phyloP scores from a whole-genome alignment of 2,888 invertebrate genomes.

The Sarcophaga subvicina region DNA sequence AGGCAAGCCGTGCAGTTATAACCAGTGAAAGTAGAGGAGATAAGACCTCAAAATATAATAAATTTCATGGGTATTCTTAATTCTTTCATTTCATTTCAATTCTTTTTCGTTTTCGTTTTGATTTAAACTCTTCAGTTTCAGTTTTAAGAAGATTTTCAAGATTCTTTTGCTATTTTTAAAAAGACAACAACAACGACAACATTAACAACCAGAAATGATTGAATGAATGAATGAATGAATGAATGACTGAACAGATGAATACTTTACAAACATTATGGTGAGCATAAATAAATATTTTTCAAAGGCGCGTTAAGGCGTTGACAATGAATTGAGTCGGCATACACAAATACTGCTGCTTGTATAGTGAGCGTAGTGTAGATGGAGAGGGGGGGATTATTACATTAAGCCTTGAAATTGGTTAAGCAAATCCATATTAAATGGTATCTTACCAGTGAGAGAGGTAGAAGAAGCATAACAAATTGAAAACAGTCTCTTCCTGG shows the following conservation, averaged over 20 bases:
- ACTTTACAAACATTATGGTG: background rate
- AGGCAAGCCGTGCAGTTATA: no score
- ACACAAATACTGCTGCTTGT: conserved; percentile 6
- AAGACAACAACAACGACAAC: conserved; percentile 19
- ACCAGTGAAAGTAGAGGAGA: background rate
- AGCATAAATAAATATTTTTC: conserved; percentile 2
- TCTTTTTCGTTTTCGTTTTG: conserved; percentile 44
- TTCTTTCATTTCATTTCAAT: conserved; percentile 18
- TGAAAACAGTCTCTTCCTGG: background rate
- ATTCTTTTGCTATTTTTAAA: conserved; percentile 27
- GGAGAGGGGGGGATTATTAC: conserved; percentile 13
- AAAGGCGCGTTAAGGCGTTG: conserved; percentile 63
- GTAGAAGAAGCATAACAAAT: background rate
- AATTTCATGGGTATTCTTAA: conserved; percentile 64
- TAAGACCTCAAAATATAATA: conserved; percentile 55
- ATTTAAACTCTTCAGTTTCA: conserved; percentile 27
- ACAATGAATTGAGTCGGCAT: conserved; percentile 58
- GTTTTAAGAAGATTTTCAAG: conserved; percentile 10
- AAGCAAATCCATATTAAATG: conserved; percentile 45
- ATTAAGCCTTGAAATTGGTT: conserved; percentile 58
- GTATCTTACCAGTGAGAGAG: background rate
- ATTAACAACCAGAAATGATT: conserved; percentile 4
- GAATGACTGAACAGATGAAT: background rate
- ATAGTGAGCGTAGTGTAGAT: no score
- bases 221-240: conserved; percentile 34